phyloP scores from a whole-genome alignment of 2,113 vertebrate species.

The Thamnophis sirtalis region DNA sequence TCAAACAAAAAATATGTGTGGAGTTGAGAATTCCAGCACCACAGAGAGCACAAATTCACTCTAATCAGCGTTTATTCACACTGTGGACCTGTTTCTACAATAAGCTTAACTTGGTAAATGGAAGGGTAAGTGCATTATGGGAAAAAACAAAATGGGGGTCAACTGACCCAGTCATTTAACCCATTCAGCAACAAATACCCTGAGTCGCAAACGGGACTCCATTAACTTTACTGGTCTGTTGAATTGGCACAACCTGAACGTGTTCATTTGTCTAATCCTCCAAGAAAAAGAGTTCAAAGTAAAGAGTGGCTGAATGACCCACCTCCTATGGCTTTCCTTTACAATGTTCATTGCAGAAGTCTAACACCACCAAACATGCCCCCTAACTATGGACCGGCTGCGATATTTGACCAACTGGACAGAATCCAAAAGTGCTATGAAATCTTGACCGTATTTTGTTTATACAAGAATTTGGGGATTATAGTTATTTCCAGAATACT shows the following conservation, averaged over 20 bases:
- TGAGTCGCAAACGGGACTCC: background rate
- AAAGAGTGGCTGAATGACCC: background rate
- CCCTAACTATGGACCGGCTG: background rate
- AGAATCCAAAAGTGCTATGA: background rate
- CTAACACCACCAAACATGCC: background rate
- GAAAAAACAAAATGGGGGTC: background rate
- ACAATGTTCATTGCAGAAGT: background rate
- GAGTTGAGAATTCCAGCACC: background rate
- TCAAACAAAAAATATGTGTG: background rate
- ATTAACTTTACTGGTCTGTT: background rate
- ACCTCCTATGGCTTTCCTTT: background rate
- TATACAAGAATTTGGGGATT: background rate
- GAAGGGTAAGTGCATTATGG: background rate
- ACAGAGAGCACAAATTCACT: background rate
- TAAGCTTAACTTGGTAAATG: background rate
- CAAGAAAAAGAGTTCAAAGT: background rate
- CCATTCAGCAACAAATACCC: background rate
- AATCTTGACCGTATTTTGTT: background rate
- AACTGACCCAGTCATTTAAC: background rate
- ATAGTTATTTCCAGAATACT: background rate
- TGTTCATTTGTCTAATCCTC: background rate
- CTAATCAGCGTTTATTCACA: background rate
- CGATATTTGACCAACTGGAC: background rate
- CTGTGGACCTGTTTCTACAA: background rate
- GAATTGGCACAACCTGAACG: background rate